These are phyloP conservation scores for Odontocolon sp. DNA, from an alignment of 2,888 invertebrate species.

Conservation along the genomic window DNA sequence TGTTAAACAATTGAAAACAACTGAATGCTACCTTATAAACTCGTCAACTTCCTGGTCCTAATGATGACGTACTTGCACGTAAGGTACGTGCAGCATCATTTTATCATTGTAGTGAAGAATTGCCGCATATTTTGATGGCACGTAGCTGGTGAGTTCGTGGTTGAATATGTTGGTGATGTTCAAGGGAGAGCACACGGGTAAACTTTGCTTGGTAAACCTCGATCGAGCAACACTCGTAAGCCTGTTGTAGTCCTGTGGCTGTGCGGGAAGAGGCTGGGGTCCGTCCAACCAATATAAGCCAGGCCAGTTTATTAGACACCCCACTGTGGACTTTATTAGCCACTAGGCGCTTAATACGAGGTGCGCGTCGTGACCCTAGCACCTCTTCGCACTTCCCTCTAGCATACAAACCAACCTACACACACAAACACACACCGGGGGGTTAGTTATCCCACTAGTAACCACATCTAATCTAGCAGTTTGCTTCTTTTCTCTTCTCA, in stretches of 20 bases:
- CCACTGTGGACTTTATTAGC: constrained; percentile 76
- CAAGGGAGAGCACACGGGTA: no score
- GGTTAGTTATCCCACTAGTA: background rate
- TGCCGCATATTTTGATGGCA: constrained; percentile 18
- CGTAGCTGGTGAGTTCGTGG: background rate
- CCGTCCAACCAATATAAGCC: constrained; percentile 62
- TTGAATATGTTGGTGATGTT: no score
- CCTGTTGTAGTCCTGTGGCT: constrained; percentile 25
- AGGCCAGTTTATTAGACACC: constrained; percentile 75
- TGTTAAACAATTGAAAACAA: no score
- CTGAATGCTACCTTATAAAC: no score
- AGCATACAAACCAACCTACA: constrained; percentile 4
- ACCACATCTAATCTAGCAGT: background rate
- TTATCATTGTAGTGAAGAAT: no score
- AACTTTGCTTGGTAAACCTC: constrained; percentile 29
- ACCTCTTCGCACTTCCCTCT: constrained; percentile 12
- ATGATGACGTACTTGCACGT: no score
- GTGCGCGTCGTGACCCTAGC: constrained; percentile 27
- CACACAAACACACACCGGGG: constrained; percentile 7
- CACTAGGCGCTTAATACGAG: constrained; percentile 55
- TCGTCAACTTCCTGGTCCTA: no score
- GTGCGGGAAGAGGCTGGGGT: background rate
- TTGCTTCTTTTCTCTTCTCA: background rate
- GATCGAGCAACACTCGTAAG: constrained; percentile 49
- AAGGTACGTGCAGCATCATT: no score